Evolutionary conservation across 2,113 vertebrate genomes (phyloP).

Genomic region (Catagonus wagneri): DNA sequence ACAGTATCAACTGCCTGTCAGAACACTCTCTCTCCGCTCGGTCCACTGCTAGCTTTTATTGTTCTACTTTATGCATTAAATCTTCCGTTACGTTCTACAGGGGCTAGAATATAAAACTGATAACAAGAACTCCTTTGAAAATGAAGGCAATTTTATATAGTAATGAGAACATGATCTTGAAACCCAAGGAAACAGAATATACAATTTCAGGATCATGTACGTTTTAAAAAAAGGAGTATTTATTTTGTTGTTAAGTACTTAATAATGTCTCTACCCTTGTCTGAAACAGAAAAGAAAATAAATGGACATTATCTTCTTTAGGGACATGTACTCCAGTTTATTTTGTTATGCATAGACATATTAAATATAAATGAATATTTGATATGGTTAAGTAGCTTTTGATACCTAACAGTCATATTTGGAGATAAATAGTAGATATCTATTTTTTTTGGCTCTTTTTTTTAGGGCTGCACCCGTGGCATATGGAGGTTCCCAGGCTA

Average conservation of each 20-base stretch:
- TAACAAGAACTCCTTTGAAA: background rate
- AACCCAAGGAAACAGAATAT: background rate
- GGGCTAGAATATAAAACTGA: background rate
- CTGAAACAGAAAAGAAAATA: slow-evolving; percentile 14
- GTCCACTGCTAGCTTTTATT: background rate
- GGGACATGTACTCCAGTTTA: background rate
- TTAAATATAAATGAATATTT: slow-evolving; percentile 1
- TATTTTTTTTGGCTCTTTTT: too few relatives aligned
- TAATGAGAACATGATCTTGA: background rate
- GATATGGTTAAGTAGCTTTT: slow-evolving; percentile 6
- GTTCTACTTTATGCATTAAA: background rate
- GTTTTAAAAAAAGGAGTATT: background rate
- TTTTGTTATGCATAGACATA: background rate
- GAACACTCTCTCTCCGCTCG: background rate
- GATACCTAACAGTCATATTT: background rate
- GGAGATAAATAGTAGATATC: background rate
- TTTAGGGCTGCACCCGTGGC: too few relatives aligned
- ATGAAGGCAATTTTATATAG: background rate
- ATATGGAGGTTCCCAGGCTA: too few relatives aligned
- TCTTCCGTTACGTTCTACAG: background rate
- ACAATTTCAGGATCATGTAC: background rate
- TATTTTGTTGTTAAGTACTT: slow-evolving; percentile 33
- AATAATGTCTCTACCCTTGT: background rate
- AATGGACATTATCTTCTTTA: background rate
- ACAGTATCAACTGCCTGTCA: background rate